phyloP scores from a whole-genome alignment of 2,888 invertebrate genomes.

The Leucozona laternaria region DNA sequence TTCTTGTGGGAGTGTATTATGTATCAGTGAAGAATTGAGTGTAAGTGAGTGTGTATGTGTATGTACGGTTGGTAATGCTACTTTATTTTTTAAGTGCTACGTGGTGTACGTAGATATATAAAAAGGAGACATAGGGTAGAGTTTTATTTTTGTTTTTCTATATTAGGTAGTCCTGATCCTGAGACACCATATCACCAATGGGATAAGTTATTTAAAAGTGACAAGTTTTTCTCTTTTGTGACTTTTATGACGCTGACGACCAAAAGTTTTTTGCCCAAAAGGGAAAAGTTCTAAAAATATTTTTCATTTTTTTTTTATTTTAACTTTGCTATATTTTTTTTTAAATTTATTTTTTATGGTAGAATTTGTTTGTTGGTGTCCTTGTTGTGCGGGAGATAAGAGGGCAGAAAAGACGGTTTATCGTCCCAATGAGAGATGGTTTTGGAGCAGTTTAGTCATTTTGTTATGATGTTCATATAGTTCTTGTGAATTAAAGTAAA shows the following conservation, averaged over 20 bases:
- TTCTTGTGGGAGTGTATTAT: slow-evolving; percentile 6
- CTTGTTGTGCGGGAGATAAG: slow-evolving; percentile 26
- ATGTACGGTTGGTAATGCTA: slow-evolving; percentile 50
- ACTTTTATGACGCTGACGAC: slow-evolving; percentile 74
- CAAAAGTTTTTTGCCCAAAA: slow-evolving; percentile 51
- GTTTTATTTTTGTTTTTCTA: background rate
- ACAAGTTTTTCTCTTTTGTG: slow-evolving; percentile 67
- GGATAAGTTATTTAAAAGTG: slow-evolving; percentile 74
- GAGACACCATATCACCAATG: slow-evolving; percentile 64
- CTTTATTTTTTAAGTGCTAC: slow-evolving; percentile 67
- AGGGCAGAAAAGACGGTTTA: slow-evolving; percentile 49
- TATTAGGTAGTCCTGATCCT: too few relatives aligned
- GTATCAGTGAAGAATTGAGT: background rate
- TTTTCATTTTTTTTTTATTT: slow-evolving; percentile 11
- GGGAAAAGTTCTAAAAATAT: slow-evolving; percentile 38
- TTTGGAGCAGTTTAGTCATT: slow-evolving; percentile 30
- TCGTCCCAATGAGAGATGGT: slow-evolving; percentile 31
- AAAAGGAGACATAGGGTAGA: background rate
- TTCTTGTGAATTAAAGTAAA: background rate
- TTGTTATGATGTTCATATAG: background rate
- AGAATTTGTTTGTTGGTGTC: background rate
- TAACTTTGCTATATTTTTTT: background rate
- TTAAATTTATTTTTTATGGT: background rate
- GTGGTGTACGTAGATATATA: too few relatives aligned
- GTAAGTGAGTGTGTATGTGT: background rate